Evolutionary conservation across 1,140 invertebrate species (phyloP), one percentile per base, ranked within the genome.

Genomic region (Drosophila fuyamai): DNA sequence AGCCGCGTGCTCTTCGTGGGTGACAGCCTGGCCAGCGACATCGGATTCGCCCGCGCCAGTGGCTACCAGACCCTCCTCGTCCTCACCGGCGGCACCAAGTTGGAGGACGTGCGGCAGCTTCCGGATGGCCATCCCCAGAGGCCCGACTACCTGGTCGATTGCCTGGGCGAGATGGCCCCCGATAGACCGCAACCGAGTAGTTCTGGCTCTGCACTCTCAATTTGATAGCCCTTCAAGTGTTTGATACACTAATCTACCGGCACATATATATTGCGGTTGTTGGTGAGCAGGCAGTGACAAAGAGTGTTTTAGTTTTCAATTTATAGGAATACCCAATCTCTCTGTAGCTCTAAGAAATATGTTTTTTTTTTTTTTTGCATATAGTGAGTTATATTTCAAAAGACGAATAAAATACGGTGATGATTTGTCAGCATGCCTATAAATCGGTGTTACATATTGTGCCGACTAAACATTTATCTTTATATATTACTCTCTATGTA

Each of bases 1-100:
- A 83, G 81, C 32, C 92, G 93, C 62, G 94, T 94, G 7, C 92
- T 95, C 13, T 94, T 95, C 50, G 93, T 95, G 63, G 95, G 95
- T 16, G 95, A 95, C 46, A 94, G 94, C 92, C 94, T 94, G 18
- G 91, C 93, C 32, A 93, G 93, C 68, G 94, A 95, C 57, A 93
- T 95, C 12, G 93, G 92, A 9, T 94, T 95, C 36, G 94, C 93
- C 0, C 93, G 92, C 16, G 77, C 92, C 14, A 93, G 92, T 7
- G 94, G 94, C 29, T 95, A 95, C 70, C 92, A 93, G 76, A 94
- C 94, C 0, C 74, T 94, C 9, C 76, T 94, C n/a, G 93, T 94
- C 0, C 80, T 94, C 14, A 94, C 93, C 6, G 93, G 93, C 16
- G 75, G 88, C 18, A 91, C 93, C 0, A 90, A 90, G 53, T 80